phyloP scores from a whole-genome alignment of 2,888 invertebrate genomes.

The Sinotaia quadrata region DNA sequence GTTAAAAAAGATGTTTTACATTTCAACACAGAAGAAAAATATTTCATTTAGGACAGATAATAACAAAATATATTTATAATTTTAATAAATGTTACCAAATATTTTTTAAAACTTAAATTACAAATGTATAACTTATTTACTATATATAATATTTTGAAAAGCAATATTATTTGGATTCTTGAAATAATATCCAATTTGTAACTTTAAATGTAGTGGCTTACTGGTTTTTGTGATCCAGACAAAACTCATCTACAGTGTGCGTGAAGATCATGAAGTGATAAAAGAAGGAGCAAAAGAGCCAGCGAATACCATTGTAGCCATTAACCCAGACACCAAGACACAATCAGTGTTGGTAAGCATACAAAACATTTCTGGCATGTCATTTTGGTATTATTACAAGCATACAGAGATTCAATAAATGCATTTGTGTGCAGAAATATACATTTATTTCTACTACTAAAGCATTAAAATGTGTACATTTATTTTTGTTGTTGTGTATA shows the following conservation, averaged over 20 bases:
- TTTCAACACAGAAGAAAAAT: neutral
- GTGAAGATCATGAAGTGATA: constrained; percentile 62
- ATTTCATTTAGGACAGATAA: neutral
- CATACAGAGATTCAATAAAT: too few species aligned
- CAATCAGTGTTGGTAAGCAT: constrained; percentile 61
- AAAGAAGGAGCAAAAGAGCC: constrained; percentile 56
- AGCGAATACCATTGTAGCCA: constrained; percentile 56
- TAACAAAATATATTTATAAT: neutral
- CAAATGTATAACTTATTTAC: neutral
- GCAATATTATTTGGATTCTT: neutral
- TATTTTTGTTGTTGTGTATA: too few species aligned
- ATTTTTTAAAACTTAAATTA: neutral
- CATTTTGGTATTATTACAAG: too few species aligned
- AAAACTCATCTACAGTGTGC: constrained; percentile 54
- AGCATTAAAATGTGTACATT: too few species aligned
- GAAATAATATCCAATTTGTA: too few species aligned
- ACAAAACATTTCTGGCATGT: too few species aligned
- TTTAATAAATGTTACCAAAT: neutral
- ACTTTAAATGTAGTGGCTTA: too few species aligned
- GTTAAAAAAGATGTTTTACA: too few species aligned
- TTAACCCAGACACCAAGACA: constrained; percentile 53
- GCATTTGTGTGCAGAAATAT: too few species aligned
- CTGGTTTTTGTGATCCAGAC: constrained; percentile 42
- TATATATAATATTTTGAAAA: neutral
- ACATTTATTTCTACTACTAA: too few species aligned